Evolutionary conservation across 2,888 invertebrate species (phyloP).

Genomic region (Copidosoma aretas): DNA sequence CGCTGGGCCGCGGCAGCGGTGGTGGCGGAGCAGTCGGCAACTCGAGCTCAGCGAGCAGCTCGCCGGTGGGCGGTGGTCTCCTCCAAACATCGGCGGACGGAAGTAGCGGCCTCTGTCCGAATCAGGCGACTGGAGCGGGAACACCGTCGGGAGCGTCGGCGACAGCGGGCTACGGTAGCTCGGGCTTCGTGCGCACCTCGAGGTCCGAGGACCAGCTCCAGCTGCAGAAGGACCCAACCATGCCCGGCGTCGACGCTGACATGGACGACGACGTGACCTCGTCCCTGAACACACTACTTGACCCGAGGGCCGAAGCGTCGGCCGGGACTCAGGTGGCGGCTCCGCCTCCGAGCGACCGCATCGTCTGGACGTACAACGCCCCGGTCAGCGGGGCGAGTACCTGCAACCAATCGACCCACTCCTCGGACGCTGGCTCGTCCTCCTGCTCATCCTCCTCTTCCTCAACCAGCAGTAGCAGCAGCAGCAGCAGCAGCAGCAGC

Average conservation of each 20-base stretch:
- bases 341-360: constrained; percentile 67
- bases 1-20: constrained; percentile 62
- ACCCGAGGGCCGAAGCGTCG: constrained; percentile 76
- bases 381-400: constrained; percentile 71
- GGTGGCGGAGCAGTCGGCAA: constrained; percentile 61
- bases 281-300: constrained; percentile 87
- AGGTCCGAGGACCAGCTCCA: constrained; percentile 92
- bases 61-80: constrained; percentile 66
- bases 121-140: not conserved
- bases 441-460: constrained; percentile 54
- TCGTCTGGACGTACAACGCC: constrained; percentile 92
- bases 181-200: constrained; percentile 82
- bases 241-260: constrained; percentile 88
- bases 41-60: constrained; percentile 66
- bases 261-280: constrained; percentile 93
- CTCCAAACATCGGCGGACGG: too few relatives aligned
- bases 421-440: constrained; percentile 31
- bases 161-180: constrained; percentile 48
- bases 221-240: constrained; percentile 77
- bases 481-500: too few relatives aligned
- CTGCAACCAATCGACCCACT: constrained; percentile 67
- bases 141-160: not conserved
- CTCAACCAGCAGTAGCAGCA: constrained; percentile 27
- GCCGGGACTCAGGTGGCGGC: constrained; percentile 50
- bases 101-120: too few relatives aligned